Evolutionary conservation across 2,797 vertebrate species (phyloP), one percentile per base, ranked within the genome.

Genomic region (Sciurus vulgaris): DNA sequence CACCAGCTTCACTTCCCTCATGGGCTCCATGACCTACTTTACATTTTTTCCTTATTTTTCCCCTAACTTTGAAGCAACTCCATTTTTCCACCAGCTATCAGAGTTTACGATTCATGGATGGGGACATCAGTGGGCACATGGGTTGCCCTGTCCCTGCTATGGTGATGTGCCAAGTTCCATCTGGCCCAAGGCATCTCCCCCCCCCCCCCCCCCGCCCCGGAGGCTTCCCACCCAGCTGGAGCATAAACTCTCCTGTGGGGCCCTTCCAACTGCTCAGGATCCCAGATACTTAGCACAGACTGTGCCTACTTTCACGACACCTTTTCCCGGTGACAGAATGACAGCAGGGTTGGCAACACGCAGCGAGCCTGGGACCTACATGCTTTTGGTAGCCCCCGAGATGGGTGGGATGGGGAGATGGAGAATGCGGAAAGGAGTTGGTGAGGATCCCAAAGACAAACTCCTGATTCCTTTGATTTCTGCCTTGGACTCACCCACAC

Each of bases 401-500:
- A 61, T 56, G 69, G 61, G 90, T 30, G 4, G 24, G 33, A 69
- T 13, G 24, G 51, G 67, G 35, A 78, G 67, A 74, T 0, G n/a
- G 24, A 17, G 67, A 30, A 17, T 1, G 17, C 0, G 13, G 70
- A 74, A 56, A 78, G 77, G 73, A 89, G 56, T 17, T 87, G 61
- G 89, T 92, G 82, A 89, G 67, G 54, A 77, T 91, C 91, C 87
- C 26, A 13, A 74, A 89, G 69, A 86, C 79, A 65, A 59, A 74
- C 44, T 86, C 76, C 54, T 26, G 61, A 89, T 59, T 93, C 84
- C 91, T 93, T 83, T 72, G 0, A 1, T 76, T 47, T 74, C 28
- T 91, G 83, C 89, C 51, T 93, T 22, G 70, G 91, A 72, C 61
- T 91, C 95, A 91, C 96, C 96, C 97, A 97, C 96, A 89, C 91